Evolutionary conservation across 2,888 invertebrate species (phyloP).

Genomic region (Aplocera efformata): DNA sequence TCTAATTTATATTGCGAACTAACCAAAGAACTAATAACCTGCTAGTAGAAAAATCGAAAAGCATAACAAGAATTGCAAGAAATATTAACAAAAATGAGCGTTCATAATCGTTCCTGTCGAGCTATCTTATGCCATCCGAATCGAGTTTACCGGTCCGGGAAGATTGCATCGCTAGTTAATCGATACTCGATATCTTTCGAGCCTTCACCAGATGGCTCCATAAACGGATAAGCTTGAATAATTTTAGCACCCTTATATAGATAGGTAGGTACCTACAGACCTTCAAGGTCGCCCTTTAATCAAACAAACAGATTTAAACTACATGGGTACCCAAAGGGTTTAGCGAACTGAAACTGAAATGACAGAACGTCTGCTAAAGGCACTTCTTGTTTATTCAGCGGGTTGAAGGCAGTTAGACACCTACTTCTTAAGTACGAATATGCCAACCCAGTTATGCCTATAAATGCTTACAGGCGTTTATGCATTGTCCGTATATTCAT

Average conservation of each 20-base stretch:
- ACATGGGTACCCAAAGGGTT: constrained; percentile 4
- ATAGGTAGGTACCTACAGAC: constrained; percentile 1
- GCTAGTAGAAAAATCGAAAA: too few species aligned
- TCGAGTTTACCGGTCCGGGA: constrained; percentile 34
- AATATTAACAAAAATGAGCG: not conserved
- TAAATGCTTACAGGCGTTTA: too few species aligned
- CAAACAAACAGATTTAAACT: constrained; percentile 4
- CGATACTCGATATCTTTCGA: constrained; percentile 45
- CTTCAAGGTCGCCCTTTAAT: constrained; percentile 1
- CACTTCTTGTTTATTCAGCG: constrained; percentile 1
- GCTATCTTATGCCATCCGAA: constrained; percentile 45
- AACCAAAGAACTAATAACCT: too few species aligned
- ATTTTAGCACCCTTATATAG: constrained; percentile 18
- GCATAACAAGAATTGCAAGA: too few species aligned
- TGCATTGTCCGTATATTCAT: too few species aligned
- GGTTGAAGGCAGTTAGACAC: not conserved
- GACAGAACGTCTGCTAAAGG: constrained; percentile 1
- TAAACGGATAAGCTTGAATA: constrained; percentile 8
- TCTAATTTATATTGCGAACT: too few species aligned
- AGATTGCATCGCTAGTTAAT: constrained; percentile 47
- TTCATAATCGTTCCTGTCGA: constrained; percentile 1
- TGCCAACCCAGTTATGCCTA: too few species aligned
- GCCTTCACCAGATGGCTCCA: constrained; percentile 15
- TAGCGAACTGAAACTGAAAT: constrained; percentile 6
- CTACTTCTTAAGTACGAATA: too few species aligned